These are phyloP conservation scores for Melanaphis sacchari DNA, from an alignment of 1,140 invertebrate genomes.

Conservation along the genomic window DNA sequence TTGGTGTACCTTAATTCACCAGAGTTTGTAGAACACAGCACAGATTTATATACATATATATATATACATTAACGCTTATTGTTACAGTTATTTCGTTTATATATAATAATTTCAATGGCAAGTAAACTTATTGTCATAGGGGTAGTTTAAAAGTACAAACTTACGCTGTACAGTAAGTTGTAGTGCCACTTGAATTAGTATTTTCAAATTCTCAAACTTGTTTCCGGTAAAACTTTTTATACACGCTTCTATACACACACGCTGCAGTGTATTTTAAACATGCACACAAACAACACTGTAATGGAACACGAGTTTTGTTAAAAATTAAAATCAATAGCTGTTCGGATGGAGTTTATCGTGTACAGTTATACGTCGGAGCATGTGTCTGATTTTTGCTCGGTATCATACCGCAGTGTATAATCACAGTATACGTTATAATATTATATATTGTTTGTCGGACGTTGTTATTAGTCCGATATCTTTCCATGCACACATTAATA, in stretches of 20 bases:
- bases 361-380: not conserved
- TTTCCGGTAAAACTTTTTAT: not conserved
- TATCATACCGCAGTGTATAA: not conserved
- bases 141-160: not conserved
- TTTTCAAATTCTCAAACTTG: not conserved
- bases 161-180: not conserved
- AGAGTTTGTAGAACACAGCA: not conserved
- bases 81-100: not conserved
- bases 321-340: not conserved
- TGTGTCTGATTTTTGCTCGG: not conserved
- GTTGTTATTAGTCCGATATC: slow-evolving; percentile 5
- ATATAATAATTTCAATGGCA: not conserved
- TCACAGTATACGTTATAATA: not conserved
- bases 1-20: not conserved
- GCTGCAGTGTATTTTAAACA: not conserved
- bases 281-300: not conserved
- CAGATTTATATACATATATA: not conserved
- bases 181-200: not conserved
- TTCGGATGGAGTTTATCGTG: not conserved
- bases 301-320: not conserved
- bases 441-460: not conserved
- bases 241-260: not conserved
- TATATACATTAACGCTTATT: not conserved
- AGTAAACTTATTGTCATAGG: not conserved
- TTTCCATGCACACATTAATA: not conserved